A percentile compares a stretch with the other conserved stretches of the same genome.
Evolutionary conservation across 2,888 invertebrate species (phyloP).

Genomic region (Eristalis tenax): DNA sequence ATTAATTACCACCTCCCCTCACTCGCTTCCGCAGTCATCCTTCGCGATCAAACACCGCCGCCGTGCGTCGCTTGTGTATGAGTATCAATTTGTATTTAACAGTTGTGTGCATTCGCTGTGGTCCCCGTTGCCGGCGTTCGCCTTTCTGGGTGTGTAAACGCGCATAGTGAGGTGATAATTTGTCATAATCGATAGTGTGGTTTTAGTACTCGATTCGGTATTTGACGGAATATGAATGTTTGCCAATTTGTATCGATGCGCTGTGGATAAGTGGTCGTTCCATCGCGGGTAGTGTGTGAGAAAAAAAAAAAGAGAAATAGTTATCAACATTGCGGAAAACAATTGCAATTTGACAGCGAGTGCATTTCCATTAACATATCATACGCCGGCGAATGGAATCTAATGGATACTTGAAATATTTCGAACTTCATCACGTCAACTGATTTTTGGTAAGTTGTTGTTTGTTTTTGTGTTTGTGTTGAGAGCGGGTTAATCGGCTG

Average conservation of each 20-base stretch:
- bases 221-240: conserved; percentile 51
- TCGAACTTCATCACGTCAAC: neutral
- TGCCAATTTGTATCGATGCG: conserved; percentile 27
- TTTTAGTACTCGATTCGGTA: conserved; percentile 2
- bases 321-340: neutral
- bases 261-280: neutral
- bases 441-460: neutral
- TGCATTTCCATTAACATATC: neutral
- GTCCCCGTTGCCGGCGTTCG: neutral
- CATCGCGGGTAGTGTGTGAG: neutral
- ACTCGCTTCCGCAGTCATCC: conserved; percentile 1
- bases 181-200: conserved; percentile 50
- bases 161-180: conserved; percentile 52
- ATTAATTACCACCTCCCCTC: neutral
- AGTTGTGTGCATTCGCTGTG: conserved; percentile 1
- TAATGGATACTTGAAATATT: neutral
- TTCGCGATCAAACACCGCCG: neutral
- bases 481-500: neutral
- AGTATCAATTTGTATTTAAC: neutral
- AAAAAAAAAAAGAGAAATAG: neutral
- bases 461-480: neutral
- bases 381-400: neutral
- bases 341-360: neutral
- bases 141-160: conserved; percentile 12
- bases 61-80: neutral